Percentiles rank a stretch among this genome's conserved stretches.
Evolutionary conservation across 2,888 invertebrate species (phyloP).

Genomic region (Priocnemis perturbator): DNA sequence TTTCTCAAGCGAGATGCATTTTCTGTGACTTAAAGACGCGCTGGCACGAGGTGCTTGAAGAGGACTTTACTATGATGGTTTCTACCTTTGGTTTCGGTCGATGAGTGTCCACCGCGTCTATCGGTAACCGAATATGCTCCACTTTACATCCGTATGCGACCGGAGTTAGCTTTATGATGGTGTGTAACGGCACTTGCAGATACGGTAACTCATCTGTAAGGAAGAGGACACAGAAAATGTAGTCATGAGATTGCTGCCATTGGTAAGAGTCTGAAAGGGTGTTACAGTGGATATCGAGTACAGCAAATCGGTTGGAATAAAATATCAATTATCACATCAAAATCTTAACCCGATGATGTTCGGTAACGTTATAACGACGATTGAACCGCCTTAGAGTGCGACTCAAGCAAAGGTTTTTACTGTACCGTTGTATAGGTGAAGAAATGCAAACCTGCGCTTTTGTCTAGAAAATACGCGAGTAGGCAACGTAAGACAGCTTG

Average conservation of each 20-base stretch:
- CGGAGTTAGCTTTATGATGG: slow-evolving; percentile 97
- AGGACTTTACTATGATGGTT: slow-evolving; percentile 59
- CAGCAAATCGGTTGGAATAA: too few relatives aligned
- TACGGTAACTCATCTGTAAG: slow-evolving; percentile 90
- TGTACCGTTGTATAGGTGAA: too few relatives aligned
- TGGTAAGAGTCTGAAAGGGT: too few relatives aligned
- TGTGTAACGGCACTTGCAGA: slow-evolving; percentile 93
- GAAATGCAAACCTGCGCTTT: slow-evolving; percentile 84
- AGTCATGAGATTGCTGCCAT: too few relatives aligned
- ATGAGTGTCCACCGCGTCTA: slow-evolving; percentile 98
- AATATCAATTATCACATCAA: too few relatives aligned
- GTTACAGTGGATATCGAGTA: too few relatives aligned
- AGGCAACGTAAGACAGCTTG: slow-evolving; percentile 97
- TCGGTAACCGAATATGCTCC: slow-evolving; percentile 93
- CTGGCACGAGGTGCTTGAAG: slow-evolving; percentile 4
- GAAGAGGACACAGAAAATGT: slow-evolving; percentile 1
- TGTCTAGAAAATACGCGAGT: slow-evolving; percentile 98
- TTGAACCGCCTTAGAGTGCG: too few relatives aligned
- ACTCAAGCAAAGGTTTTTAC: too few relatives aligned
- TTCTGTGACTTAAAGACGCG: slow-evolving; percentile 19
- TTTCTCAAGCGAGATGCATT: slow-evolving; percentile 16
- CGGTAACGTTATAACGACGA: too few relatives aligned
- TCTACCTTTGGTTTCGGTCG: slow-evolving; percentile 90
- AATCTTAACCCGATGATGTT: too few relatives aligned
- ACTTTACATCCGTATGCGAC: slow-evolving; percentile 99